Evolutionary conservation across 2,113 vertebrate species (phyloP).

Genomic region (Rhynchopsitta pachyrhyncha): DNA sequence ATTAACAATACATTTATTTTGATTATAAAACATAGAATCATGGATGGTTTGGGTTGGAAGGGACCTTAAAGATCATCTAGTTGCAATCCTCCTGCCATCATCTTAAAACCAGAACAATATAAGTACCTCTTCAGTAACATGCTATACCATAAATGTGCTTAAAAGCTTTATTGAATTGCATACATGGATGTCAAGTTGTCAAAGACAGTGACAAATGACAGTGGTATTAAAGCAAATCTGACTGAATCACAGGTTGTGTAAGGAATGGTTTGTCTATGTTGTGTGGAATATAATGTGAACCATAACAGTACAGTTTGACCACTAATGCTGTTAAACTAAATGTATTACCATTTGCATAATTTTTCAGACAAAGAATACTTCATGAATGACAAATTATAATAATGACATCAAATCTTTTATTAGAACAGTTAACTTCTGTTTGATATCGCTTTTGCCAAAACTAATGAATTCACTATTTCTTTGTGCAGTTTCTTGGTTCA

Average conservation of each 20-base stretch:
- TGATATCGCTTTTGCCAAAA: neutral
- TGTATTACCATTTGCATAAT: neutral
- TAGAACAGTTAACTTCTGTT: neutral
- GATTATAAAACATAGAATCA: neutral
- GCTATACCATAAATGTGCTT: neutral
- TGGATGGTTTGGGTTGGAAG: neutral
- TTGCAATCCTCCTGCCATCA: neutral
- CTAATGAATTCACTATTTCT: neutral
- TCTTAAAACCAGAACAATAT: neutral
- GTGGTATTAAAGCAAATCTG: neutral
- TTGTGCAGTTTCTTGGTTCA: neutral
- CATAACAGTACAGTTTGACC: neutral
- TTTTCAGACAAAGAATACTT: neutral
- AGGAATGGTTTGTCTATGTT: neutral
- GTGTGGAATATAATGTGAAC: neutral
- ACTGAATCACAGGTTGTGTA: neutral
- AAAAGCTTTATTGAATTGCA: neutral
- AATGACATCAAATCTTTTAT: neutral
- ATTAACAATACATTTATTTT: neutral
- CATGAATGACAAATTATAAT: neutral
- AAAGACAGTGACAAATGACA: neutral
- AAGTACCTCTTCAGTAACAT: neutral
- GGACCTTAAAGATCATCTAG: neutral
- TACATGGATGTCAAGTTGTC: neutral
- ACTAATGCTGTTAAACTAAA: neutral